phyloP scores from a whole-genome alignment of 2,888 invertebrate genomes.

The Bombylius major region DNA sequence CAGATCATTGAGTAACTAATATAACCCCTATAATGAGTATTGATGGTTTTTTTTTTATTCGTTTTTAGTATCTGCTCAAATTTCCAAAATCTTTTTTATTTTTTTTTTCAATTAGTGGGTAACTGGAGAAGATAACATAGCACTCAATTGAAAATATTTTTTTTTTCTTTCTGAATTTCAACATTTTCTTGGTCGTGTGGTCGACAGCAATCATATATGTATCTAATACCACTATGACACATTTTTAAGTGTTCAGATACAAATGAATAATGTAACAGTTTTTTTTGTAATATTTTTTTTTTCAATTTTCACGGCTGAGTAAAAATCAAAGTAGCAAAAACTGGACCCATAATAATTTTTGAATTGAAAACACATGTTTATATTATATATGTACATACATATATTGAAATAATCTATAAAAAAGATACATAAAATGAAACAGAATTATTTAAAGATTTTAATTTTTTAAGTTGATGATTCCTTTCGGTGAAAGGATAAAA shows the following conservation, averaged over 20 bases:
- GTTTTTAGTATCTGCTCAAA: background rate
- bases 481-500: too few relatives aligned
- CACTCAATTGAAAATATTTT: background rate
- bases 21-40: too few relatives aligned
- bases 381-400: too few relatives aligned
- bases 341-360: background rate
- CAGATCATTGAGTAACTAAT: background rate
- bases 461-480: too few relatives aligned
- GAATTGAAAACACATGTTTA: background rate
- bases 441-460: too few relatives aligned
- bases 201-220: background rate
- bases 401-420: too few relatives aligned
- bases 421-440: too few relatives aligned
- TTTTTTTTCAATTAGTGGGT: background rate
- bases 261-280: too few relatives aligned
- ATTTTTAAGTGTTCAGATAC: too few relatives aligned
- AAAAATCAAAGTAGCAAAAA: background rate
- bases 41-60: background rate
- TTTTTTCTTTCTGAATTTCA: background rate
- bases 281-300: too few relatives aligned
- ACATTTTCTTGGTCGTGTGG: background rate
- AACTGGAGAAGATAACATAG: background rate
- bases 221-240: too few relatives aligned
- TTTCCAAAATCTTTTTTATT: background rate
- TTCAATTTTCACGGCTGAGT: background rate